Evolutionary conservation across 2,113 vertebrate genomes (phyloP), one percentile per base, ranked within the genome.

Genomic region (Megalops atlanticus): DNA sequence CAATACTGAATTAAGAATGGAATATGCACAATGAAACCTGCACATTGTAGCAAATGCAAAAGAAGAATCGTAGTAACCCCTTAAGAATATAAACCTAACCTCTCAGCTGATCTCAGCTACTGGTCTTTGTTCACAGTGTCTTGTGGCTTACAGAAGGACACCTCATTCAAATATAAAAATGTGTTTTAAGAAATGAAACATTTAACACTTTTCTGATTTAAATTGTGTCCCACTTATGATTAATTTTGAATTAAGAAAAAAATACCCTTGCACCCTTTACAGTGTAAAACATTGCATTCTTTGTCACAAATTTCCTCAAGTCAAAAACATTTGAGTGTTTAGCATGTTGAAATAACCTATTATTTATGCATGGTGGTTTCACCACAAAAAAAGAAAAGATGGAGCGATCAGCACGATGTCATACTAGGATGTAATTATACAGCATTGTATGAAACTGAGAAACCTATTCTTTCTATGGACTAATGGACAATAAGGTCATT

Each of bases 401-500:
- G 89, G 91, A 91, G 91, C 90, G 90, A 92, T 94, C 92, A 93
- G 93, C 89, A 90, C 83, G 86, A 85, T 90, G 90, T 89, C 91
- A 92, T 92, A 91, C 90, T 86, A 89, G 89, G 88, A 91, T 89
- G 89, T 91, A 93, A 92, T 94, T 92, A 91, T 90, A 91, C 89
- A 91, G 91, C 91, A 91, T 92, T 92, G 94, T 95, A 95, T 94
- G 94, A 95, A 97, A 97, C 93, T 94, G 94, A 95, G 94, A 96
- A 95, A 95, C 94, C 95, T 95, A 95, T 94, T 96, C 92, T 94
- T 86, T 90, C 88, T 93, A 95, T 95, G 95, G 95, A 95, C 95
- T 97, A 97, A 97, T 97, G 95, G 95, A 94, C 94, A 95, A 96
- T 95, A 96, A 91, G 94, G 95, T 97, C 96, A 95, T 98, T 98